Conservation (phyloP, 2,797 vertebrate genomes). For the Delichon dasypus region DNA sequence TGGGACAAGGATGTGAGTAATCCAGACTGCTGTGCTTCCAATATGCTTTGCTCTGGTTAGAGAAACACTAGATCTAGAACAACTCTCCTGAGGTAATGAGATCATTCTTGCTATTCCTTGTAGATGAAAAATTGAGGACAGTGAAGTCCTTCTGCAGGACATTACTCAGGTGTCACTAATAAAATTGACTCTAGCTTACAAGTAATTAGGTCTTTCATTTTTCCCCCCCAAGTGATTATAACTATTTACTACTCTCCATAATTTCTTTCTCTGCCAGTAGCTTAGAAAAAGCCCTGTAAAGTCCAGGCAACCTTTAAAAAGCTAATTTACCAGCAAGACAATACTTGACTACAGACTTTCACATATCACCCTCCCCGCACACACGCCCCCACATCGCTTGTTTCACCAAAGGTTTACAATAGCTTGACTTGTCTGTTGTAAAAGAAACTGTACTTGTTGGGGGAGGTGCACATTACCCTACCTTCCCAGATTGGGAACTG, state of each 20-base stretch:
- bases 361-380: no score
- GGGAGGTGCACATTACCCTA: background rate
- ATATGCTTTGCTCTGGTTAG: background rate
- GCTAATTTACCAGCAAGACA: background rate
- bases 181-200: background rate
- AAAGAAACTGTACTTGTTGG: background rate
- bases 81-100: background rate
- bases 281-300: background rate
- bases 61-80: background rate
- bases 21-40: background rate
- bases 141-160: background rate
- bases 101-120: slow-evolving; percentile 17
- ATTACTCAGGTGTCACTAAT: background rate
- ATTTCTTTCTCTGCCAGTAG: background rate
- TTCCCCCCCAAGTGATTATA: background rate
- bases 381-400: background rate
- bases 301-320: background rate
- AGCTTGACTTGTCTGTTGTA: background rate
- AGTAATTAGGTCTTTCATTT: background rate
- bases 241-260: background rate
- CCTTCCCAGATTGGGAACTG: background rate
- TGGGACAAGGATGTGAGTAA: background rate
- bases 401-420: background rate
- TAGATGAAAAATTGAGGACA: slow-evolving; percentile 22
- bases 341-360: background rate